Base-by-base conservation (phyloP, 2,888 invertebrate genomes). In the Ashinkailepas kermadecensis region DNA sequence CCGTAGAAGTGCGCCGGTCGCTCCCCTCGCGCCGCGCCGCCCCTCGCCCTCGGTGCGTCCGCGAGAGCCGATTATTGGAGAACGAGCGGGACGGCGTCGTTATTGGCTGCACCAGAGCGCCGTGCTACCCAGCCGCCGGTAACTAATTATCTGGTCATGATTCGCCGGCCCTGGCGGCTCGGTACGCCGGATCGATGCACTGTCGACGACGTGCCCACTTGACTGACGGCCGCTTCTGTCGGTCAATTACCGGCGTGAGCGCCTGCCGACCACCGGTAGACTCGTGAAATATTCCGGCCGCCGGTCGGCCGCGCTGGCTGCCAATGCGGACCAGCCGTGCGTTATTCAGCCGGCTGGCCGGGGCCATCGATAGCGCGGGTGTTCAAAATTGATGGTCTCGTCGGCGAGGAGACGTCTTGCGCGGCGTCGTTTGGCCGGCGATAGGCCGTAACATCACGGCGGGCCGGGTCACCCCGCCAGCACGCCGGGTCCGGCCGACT, bases 101-200 rank as follows among this genome's bases (percentile, higher is more conserved):
- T 74, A 74, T 74, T 74, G 56, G 74, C 9, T 23, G 23, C 70
- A 39, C 39, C 39, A 4, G 39, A 15, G 1, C 70, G 70, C 39
- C 11, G 39, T 23, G 70, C 15, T 7, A 25, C 67, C 25, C 23
- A 25, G 56, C 7, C 25, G 18, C 12, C 54, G 23, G 4, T 56
- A 21, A 21, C 74, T 74, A 74, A 74, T 74, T 74, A 74, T 56
- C 74, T 21, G 74, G 54, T 23, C 74, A 18, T 74, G 74, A 74
- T 74, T 74, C 21, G 74, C 74, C 56, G 74, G 21, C 54, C 54
- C 74, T 18, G 74, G 1, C 70, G 74, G 15, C 54, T 12, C 56
- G 21, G 39, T 39, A 39, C 39, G 39, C 39, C 39, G 39, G 70
- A 70, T 70, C 70, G 70, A 70, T 70, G 70, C 15, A 39, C 39